Percentiles rank a stretch among this genome's conserved stretches.
Evolutionary conservation across 1,140 invertebrate species (phyloP).

Genomic region (Zaprionus ghesquierei): DNA sequence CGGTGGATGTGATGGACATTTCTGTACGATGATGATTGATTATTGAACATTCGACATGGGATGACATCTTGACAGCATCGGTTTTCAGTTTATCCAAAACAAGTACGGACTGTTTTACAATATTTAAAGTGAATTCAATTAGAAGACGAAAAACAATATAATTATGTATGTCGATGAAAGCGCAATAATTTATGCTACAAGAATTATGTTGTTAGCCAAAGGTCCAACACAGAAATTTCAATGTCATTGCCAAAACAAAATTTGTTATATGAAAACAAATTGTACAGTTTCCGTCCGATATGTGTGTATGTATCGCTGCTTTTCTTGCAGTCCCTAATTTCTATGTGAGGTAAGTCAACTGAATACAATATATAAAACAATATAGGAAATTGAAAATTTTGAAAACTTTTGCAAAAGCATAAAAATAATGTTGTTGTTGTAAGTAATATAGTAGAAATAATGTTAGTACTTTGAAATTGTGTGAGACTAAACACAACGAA

Average conservation of each 20-base stretch:
- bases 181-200: slow-evolving; percentile 10
- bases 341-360: neutral
- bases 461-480: neutral
- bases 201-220: slow-evolving; percentile 21
- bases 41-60: neutral
- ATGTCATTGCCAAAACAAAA: slow-evolving; percentile 40
- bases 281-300: neutral
- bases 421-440: slow-evolving; percentile 4
- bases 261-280: slow-evolving; percentile 15
- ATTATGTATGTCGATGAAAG: neutral
- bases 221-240: slow-evolving; percentile 32
- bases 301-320: slow-evolving; percentile 2
- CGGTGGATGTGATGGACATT: neutral
- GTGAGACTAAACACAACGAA: neutral
- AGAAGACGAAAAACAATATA: slow-evolving; percentile 3
- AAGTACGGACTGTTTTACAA: slow-evolving; percentile 18
- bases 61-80: slow-evolving; percentile 23
- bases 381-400: slow-evolving; percentile 14
- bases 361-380: slow-evolving; percentile 9
- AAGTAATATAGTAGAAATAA: neutral
- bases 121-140: slow-evolving; percentile 6
- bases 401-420: neutral
- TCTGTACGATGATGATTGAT: slow-evolving; percentile 1
- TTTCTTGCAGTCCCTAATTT: neutral
- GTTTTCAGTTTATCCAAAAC: slow-evolving; percentile 22